Conservation (phyloP, 2,888 invertebrate species). For the Metopia argyrocephala region DNA sequence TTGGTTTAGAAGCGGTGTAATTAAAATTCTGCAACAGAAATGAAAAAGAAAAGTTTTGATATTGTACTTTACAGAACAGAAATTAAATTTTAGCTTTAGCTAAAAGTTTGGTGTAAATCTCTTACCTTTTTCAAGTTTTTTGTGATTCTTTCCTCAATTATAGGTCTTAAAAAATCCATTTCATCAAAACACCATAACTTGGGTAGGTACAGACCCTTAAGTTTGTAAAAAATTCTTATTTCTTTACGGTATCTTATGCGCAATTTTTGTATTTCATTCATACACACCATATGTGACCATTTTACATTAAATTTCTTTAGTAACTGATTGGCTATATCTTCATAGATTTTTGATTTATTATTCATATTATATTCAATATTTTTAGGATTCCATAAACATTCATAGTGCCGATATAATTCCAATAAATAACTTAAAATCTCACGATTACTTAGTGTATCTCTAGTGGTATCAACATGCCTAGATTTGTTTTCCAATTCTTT, state of each 20-base stretch:
- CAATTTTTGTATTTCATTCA: slow-evolving; percentile 71
- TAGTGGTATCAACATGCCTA: background rate
- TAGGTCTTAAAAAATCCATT: slow-evolving; percentile 71
- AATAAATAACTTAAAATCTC: slow-evolving; percentile 71
- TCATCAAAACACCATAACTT: slow-evolving; percentile 75
- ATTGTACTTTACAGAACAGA: background rate
- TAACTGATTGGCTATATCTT: slow-evolving; percentile 68
- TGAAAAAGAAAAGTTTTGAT: too few relatives aligned
- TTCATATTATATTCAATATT: slow-evolving; percentile 68
- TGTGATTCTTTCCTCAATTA: slow-evolving; percentile 71
- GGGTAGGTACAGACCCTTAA: slow-evolving; percentile 72
- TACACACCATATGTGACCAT: slow-evolving; percentile 69
- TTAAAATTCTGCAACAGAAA: slow-evolving; percentile 2
- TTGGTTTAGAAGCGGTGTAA: background rate
- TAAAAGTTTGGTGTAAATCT: background rate
- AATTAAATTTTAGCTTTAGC: background rate
- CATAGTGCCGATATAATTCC: slow-evolving; percentile 67
- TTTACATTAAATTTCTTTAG: slow-evolving; percentile 67
- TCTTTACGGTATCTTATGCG: slow-evolving; percentile 73
- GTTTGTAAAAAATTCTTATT: slow-evolving; percentile 70
- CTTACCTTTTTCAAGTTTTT: slow-evolving; percentile 71
- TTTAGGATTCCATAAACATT: slow-evolving; percentile 72
- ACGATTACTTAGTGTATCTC: slow-evolving; percentile 62
- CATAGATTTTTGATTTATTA: slow-evolving; percentile 67
- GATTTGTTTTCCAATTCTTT: background rate